Conservation (phyloP, 2,888 invertebrate genomes). For the Phortica magna region DNA sequence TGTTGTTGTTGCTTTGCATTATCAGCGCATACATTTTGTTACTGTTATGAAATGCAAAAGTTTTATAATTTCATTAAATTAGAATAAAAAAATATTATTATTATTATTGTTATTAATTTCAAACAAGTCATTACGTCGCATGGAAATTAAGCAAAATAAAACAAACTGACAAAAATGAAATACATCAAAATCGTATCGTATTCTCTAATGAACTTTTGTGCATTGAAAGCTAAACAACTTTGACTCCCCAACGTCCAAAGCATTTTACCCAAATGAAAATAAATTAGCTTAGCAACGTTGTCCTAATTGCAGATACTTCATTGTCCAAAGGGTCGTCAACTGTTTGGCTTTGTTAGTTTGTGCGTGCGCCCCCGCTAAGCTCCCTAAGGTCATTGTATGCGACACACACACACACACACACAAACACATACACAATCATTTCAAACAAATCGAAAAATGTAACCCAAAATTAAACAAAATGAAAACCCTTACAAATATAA, state of each 20-base stretch:
- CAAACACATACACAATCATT: not conserved
- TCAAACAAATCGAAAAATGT: slow-evolving; percentile 25
- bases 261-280: slow-evolving; percentile 19
- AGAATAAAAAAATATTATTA: not conserved
- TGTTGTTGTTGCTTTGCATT: not conserved
- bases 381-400: too few species aligned
- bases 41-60: not conserved
- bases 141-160: not conserved
- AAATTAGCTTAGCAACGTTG: slow-evolving; percentile 19
- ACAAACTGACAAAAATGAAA: not conserved
- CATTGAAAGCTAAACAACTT: too few species aligned
- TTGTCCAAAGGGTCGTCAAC: not conserved
- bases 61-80: not conserved
- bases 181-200: slow-evolving; percentile 6
- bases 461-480: slow-evolving; percentile 13
- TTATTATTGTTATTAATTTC: not conserved
- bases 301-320: slow-evolving; percentile 19
- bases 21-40: not conserved
- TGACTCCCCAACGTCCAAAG: not conserved
- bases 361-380: too few species aligned
- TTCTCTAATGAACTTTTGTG: slow-evolving; percentile 9
- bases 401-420: not conserved
- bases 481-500: slow-evolving; percentile 47
- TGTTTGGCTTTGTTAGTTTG: too few species aligned
- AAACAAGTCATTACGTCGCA: not conserved